phyloP scores from a whole-genome alignment of 2,888 invertebrate species.

The Microctonus hyperodae region DNA sequence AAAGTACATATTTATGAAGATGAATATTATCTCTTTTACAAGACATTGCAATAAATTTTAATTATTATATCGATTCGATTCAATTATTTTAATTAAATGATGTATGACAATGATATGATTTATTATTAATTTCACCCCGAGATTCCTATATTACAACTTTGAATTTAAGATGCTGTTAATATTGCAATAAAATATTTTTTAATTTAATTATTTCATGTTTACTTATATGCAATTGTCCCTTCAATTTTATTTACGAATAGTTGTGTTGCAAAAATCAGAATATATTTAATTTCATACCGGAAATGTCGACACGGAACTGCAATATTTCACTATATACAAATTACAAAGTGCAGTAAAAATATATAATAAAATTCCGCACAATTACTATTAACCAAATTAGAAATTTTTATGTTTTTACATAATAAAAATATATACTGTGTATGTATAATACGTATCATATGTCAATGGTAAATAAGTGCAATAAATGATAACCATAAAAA shows the following conservation, averaged over 20 bases:
- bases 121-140: neutral
- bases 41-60: conserved; percentile 9
- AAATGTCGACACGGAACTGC: conserved; percentile 35
- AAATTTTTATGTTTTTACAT: conserved; percentile 14
- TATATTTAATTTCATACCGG: conserved; percentile 27
- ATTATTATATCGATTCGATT: conserved; percentile 13
- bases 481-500: neutral
- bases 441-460: neutral
- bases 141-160: neutral
- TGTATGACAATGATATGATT: neutral
- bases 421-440: neutral
- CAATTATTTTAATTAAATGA: neutral
- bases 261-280: conserved; percentile 1
- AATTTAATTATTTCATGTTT: neutral
- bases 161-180: neutral
- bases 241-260: neutral
- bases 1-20: conserved; percentile 45
- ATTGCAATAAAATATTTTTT: neutral
- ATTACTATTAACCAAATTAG: neutral
- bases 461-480: neutral
- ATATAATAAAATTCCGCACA: neutral
- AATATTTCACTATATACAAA: conserved; percentile 23
- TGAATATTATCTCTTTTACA: conserved; percentile 42
- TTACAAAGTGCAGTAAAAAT: conserved; percentile 3
- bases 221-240: neutral